Conservation (phyloP, 2,113 vertebrate species). For the Marcusenius ussheri region DNA sequence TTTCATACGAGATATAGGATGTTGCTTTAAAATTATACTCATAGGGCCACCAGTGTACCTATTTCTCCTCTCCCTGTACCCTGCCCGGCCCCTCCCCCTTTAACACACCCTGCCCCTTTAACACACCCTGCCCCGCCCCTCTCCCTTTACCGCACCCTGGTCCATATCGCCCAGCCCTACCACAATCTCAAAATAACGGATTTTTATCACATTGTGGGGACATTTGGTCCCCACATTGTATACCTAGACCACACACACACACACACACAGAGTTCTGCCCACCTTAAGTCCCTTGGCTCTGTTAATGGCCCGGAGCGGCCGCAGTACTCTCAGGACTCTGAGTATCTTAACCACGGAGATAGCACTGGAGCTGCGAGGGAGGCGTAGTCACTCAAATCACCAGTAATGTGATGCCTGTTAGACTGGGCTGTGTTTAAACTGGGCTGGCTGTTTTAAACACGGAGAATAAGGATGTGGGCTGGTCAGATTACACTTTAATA, state of each 20-base stretch:
- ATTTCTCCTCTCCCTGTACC: too few relatives aligned
- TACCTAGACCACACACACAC: constrained; percentile 4
- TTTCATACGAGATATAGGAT: too few relatives aligned
- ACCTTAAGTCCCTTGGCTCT: constrained; percentile 90
- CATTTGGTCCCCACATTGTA: too few relatives aligned
- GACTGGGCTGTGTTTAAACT: not conserved
- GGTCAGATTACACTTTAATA: not conserved
- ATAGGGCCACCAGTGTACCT: too few relatives aligned
- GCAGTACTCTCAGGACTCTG: constrained; percentile 75
- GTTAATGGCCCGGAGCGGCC: constrained; percentile 87
- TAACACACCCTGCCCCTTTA: too few relatives aligned
- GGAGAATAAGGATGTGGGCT: not conserved
- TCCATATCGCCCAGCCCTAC: too few relatives aligned
- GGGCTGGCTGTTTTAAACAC: not conserved
- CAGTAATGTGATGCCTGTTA: not conserved
- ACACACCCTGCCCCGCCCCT: too few relatives aligned
- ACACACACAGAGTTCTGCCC: constrained; percentile 7
- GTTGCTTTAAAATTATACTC: too few relatives aligned
- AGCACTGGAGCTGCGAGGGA: constrained; percentile 71
- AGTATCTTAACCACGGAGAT: constrained; percentile 93
- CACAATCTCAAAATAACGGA: too few relatives aligned
- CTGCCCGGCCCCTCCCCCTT: too few relatives aligned
- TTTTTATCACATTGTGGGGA: too few relatives aligned
- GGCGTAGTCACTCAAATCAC: not conserved
- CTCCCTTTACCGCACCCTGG: too few relatives aligned